phyloP scores from a whole-genome alignment of 2,888 invertebrate genomes.

The Parnassius orleans region DNA sequence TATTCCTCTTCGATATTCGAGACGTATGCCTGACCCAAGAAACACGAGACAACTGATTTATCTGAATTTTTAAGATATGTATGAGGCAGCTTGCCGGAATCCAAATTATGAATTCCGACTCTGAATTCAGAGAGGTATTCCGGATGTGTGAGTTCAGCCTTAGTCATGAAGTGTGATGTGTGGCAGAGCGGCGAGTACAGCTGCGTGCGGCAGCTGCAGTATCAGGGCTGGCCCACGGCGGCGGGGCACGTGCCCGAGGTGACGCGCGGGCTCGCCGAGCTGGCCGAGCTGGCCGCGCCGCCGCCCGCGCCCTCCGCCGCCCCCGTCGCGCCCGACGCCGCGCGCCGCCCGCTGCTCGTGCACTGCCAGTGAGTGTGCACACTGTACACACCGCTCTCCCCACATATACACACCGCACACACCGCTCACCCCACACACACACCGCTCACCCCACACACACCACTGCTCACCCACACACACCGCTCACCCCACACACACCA shows the following conservation, averaged over 20 bases:
- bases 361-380: constrained; percentile 81
- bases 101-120: no score
- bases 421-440: not conserved
- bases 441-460: not conserved
- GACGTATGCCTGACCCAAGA: no score
- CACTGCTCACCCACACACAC: not conserved
- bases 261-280: constrained; percentile 91
- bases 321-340: constrained; percentile 69
- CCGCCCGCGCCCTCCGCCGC: constrained; percentile 55
- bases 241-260: constrained; percentile 94
- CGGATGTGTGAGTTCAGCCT: no score
- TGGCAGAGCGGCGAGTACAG: constrained; percentile 86
- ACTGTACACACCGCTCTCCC: not conserved
- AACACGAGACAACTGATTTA: no score
- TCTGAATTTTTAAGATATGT: no score
- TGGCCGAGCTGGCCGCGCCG: constrained; percentile 87
- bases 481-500: constrained; percentile 30
- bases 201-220: constrained; percentile 91
- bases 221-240: constrained; percentile 95
- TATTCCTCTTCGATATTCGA: no score
- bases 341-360: constrained; percentile 87
- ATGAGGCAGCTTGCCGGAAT: no score
- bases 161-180: no score
- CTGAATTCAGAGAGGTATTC: no score
- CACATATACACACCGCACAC: not conserved